Evolutionary conservation across 1,140 invertebrate species (phyloP).

Genomic region (Charaxes varanes): DNA sequence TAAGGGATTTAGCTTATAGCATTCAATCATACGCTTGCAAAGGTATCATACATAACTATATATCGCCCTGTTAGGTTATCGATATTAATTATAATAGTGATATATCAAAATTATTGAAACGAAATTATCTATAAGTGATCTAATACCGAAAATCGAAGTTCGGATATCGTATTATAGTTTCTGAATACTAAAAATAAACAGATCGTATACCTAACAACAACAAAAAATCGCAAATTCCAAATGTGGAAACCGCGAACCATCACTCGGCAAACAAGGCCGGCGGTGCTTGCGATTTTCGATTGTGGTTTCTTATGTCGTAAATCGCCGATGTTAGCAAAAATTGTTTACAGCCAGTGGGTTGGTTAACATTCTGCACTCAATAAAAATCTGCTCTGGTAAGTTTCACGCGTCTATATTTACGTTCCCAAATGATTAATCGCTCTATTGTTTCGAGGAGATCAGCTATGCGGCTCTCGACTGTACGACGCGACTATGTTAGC

Average conservation of each 20-base stretch:
- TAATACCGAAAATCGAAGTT: too few species aligned
- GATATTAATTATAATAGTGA: too few species aligned
- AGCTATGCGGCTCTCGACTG: too few species aligned
- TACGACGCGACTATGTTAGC: too few species aligned
- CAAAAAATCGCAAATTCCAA: conserved; percentile 4
- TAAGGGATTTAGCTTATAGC: too few species aligned
- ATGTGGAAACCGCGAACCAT: conserved; percentile 26
- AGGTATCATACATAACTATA: too few species aligned
- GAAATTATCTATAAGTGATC: too few species aligned
- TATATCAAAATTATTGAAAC: too few species aligned
- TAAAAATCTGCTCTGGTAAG: conserved; percentile 55
- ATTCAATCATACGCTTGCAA: too few species aligned
- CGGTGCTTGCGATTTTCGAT: conserved; percentile 28
- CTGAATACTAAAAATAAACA: background rate
- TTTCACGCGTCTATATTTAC: conserved; percentile 50
- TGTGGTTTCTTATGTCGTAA: conserved; percentile 34
- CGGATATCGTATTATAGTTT: background rate
- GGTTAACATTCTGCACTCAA: conserved; percentile 44
- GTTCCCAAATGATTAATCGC: conserved; percentile 50
- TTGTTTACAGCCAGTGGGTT: conserved; percentile 41
- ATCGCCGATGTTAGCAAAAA: conserved; percentile 40
- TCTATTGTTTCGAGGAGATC: conserved; percentile 51
- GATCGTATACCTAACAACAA: conserved; percentile 5
- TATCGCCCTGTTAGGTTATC: too few species aligned
- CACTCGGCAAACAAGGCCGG: conserved; percentile 20